Percentiles rank a stretch among this genome's conserved stretches.
phyloP scores from a whole-genome alignment of 2,888 invertebrate genomes.

The Noctua janthe region DNA sequence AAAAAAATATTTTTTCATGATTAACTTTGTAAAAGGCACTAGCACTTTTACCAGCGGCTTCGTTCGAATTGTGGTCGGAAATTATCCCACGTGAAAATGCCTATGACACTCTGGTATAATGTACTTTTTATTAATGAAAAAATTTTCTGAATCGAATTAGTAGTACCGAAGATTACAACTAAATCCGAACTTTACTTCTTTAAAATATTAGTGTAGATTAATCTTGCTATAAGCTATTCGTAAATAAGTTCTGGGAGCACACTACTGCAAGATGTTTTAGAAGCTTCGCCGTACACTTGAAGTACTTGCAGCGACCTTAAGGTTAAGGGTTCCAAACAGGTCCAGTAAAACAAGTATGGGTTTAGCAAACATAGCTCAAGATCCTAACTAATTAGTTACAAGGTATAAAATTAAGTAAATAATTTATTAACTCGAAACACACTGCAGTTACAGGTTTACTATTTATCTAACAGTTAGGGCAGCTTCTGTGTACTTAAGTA shows the following conservation, averaged over 20 bases:
- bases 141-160: neutral
- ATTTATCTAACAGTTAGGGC: neutral
- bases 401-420: constrained; percentile 14
- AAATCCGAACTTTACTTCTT: neutral
- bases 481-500: neutral
- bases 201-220: neutral
- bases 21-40: neutral
- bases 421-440: constrained; percentile 19
- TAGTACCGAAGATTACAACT: neutral
- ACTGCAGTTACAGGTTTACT: constrained; percentile 1
- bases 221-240: neutral
- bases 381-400: constrained; percentile 46
- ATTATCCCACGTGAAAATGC: neutral
- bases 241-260: neutral
- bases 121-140: neutral
- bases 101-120: neutral
- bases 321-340: constrained; percentile 25
- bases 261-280: constrained; percentile 5
- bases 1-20: neutral
- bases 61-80: neutral
- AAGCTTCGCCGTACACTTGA: constrained; percentile 1
- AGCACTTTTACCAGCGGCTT: neutral
- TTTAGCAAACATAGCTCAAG: constrained; percentile 30
- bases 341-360: constrained; percentile 28
- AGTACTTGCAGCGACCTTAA: constrained; percentile 17